Evolutionary conservation across 1,140 invertebrate species (phyloP).

Genomic region (Tetramorium parvispinum): DNA sequence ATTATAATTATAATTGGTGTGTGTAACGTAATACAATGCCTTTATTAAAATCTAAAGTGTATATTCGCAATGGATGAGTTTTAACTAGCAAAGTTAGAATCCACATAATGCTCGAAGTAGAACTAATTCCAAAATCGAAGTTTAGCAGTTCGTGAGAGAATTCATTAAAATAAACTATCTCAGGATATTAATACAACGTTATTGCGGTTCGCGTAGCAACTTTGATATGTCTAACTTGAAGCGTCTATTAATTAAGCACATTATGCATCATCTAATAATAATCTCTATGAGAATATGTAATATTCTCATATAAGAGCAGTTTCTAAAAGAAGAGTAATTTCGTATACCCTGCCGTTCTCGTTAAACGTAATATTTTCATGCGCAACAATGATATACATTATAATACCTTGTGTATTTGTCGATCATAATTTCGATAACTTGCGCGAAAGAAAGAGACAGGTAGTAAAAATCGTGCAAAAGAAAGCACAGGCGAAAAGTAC

Average conservation of each 20-base stretch:
- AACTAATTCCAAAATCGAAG: conserved; percentile 52
- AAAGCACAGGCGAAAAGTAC: background rate
- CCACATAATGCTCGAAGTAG: conserved; percentile 29
- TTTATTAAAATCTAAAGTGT: conserved; percentile 37
- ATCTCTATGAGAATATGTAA: conserved; percentile 9
- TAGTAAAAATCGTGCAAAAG: background rate
- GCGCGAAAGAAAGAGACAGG: background rate
- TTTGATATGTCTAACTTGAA: conserved; percentile 34
- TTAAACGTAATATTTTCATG: background rate
- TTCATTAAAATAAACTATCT: conserved; percentile 50
- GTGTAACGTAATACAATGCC: background rate
- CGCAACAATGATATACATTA: background rate
- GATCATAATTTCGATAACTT: conserved; percentile 21
- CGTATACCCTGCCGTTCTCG: background rate
- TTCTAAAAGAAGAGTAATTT: background rate
- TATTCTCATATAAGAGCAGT: background rate
- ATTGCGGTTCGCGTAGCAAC: conserved; percentile 19
- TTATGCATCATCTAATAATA: conserved; percentile 3
- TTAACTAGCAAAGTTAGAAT: conserved; percentile 42
- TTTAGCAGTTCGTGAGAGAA: conserved; percentile 44
- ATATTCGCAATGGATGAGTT: conserved; percentile 17
- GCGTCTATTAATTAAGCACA: conserved; percentile 31
- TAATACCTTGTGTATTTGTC: background rate
- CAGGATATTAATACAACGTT: conserved; percentile 41
- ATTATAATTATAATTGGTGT: conserved; percentile 33